Evolutionary conservation across 2,888 invertebrate genomes (phyloP), one percentile per base, ranked within the genome.

Genomic region (Campoplex capitator): DNA sequence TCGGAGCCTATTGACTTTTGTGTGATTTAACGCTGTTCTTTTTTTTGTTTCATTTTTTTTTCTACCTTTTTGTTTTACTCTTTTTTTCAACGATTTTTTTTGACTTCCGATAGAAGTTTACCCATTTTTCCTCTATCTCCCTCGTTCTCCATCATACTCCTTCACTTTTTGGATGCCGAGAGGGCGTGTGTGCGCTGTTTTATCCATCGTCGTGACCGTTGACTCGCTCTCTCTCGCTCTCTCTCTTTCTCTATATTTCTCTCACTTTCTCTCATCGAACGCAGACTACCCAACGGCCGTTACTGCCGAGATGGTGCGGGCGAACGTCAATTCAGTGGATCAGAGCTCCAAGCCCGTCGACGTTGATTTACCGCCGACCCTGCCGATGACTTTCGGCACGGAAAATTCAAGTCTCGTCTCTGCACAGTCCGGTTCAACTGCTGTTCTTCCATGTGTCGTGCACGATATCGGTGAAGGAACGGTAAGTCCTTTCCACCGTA

Each of bases 391-490:
- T 94, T 98, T 98, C 93, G 97, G 96, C 76, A 98, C 98, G 7
- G 97, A 97, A 92, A 98, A 98, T 94, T 97, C 97, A 88, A 97
- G 97, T 0, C 95, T 97, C 70, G 96, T 98, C 93, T 97, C 97
- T 88, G 97, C 98, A 90, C 98, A 98, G 95, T 97, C 97, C 68
- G 98, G 98, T 23, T 97, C 97, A 85, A 97, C 97, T 0, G 98
- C 98, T 4, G 95, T 97, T 85, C 95, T 98, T 88, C 98, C 98
- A 1, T 98, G 98, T 94, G 96, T 97, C 88, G 97, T 98, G 89
- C 97, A 97, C 93, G 97, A 97, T 93, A 97, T 98, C 91, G 98
- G 98, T 77, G 98, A 98, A 94, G 98, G 98, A 91, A 97, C 97
- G 96, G 98, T 98, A 95, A 97, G 97, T 96, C 71, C 81, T 79